These are phyloP conservation scores for Drosophila littoralis DNA, from an alignment of 1,140 invertebrate genomes.

Conservation along the genomic window DNA sequence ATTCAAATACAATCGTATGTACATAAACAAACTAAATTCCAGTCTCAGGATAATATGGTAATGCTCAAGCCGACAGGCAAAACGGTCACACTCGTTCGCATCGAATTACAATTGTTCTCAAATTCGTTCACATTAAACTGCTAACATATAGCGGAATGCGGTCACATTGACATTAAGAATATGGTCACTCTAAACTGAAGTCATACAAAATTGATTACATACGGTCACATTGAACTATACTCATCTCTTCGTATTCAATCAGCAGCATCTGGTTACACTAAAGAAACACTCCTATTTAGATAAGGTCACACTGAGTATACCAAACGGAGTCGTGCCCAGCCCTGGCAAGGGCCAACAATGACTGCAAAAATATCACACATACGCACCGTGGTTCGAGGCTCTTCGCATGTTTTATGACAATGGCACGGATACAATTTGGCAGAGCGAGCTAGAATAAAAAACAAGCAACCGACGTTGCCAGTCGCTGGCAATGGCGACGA, in stretches of 20 bases:
- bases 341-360: constrained; percentile 26
- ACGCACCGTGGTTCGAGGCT: constrained; percentile 61
- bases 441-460: constrained; percentile 71
- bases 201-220: not conserved
- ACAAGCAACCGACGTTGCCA: constrained; percentile 52
- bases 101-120: too few species aligned
- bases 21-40: too few species aligned
- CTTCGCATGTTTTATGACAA: constrained; percentile 75
- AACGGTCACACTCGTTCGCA: too few species aligned
- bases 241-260: too few species aligned
- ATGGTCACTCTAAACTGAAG: not conserved
- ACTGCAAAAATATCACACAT: constrained; percentile 63
- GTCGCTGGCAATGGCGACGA: constrained; percentile 28
- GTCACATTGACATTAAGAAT: not conserved
- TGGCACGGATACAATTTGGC: constrained; percentile 78
- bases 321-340: constrained; percentile 4
- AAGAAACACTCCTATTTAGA: too few species aligned
- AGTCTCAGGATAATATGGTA: not conserved
- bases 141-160: not conserved
- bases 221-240: too few species aligned
- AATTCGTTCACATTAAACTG: too few species aligned
- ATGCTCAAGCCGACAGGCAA: too few species aligned
- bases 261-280: too few species aligned
- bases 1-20: not conserved
- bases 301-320: not conserved